A percentile compares a stretch with the other conserved stretches of the same genome.
These are phyloP conservation scores for Antechinus flavipes DNA, from an alignment of 2,113 vertebrate species.

Conservation along the genomic window DNA sequence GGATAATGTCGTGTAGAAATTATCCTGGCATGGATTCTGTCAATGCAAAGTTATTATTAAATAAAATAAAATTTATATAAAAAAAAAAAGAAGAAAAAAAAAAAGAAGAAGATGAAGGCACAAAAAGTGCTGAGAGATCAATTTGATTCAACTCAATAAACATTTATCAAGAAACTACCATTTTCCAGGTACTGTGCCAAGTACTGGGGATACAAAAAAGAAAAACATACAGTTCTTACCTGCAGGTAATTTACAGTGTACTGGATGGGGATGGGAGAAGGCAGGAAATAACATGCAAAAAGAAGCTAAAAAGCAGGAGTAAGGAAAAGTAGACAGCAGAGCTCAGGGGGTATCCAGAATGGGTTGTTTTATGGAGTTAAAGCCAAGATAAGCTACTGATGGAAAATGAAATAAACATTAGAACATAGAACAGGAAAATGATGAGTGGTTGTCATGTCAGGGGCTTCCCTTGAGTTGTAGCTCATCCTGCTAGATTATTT, in stretches of 20 bases:
- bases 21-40: too few relatives aligned
- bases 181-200: too few relatives aligned
- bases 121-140: too few relatives aligned
- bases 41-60: too few relatives aligned
- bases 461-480: background rate
- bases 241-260: background rate
- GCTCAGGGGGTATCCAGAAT: background rate
- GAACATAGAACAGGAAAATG: background rate
- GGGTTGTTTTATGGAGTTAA: background rate
- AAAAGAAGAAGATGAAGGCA: too few relatives aligned
- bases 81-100: too few relatives aligned
- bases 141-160: too few relatives aligned
- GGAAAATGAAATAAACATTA: background rate
- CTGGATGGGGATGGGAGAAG: background rate
- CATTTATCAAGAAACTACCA: too few relatives aligned
- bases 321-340: background rate
- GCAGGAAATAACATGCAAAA: background rate
- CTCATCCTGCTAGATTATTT: background rate
- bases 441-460: background rate
- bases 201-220: too few relatives aligned
- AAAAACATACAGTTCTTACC: background rate
- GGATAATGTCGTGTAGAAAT: too few relatives aligned
- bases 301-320: background rate
- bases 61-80: too few relatives aligned
- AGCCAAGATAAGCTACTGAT: background rate